Percentiles rank a stretch among this genome's conserved stretches.
phyloP scores from a whole-genome alignment of 2,888 invertebrate genomes.

The Argyresthia goedartella region DNA sequence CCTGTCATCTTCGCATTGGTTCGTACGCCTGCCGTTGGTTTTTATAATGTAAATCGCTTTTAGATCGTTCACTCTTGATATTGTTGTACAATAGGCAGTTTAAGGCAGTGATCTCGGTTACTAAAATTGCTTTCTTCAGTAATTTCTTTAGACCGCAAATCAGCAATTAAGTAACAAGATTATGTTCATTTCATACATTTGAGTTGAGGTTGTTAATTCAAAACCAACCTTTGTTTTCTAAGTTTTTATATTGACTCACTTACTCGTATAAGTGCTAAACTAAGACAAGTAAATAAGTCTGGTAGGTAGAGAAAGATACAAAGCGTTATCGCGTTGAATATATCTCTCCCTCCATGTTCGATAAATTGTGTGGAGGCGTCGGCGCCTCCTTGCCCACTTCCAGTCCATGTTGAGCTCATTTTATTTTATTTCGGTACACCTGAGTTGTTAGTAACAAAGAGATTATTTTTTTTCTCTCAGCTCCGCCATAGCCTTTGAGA shows the following conservation, averaged over 20 bases:
- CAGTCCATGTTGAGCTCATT: slow-evolving; percentile 38
- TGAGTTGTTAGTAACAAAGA: slow-evolving; percentile 67
- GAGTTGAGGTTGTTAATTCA: too few relatives aligned
- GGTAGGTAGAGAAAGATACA: not conserved
- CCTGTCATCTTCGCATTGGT: not conserved
- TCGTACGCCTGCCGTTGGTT: not conserved
- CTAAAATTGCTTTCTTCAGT: too few relatives aligned
- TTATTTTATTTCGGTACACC: slow-evolving; percentile 61
- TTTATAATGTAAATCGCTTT: not conserved
- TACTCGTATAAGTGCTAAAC: not conserved
- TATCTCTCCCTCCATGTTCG: slow-evolving; percentile 20
- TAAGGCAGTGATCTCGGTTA: too few relatives aligned
- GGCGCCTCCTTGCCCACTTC: slow-evolving; percentile 32
- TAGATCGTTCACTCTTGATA: too few relatives aligned
- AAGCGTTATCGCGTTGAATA: not conserved
- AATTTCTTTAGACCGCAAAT: too few relatives aligned
- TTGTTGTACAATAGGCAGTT: too few relatives aligned
- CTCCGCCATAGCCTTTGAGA: slow-evolving; percentile 52
- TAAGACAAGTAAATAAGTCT: slow-evolving; percentile 3
- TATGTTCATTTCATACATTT: too few relatives aligned
- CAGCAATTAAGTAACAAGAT: too few relatives aligned
- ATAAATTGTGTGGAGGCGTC: slow-evolving; percentile 28
- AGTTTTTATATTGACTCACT: not conserved
- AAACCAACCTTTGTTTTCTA: too few relatives aligned
- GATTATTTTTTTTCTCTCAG: slow-evolving; percentile 51